A percentile compares a stretch with the other conserved stretches of the same genome.
phyloP scores from a whole-genome alignment of 2,888 invertebrate genomes.

The Chydorus sphaericus region DNA sequence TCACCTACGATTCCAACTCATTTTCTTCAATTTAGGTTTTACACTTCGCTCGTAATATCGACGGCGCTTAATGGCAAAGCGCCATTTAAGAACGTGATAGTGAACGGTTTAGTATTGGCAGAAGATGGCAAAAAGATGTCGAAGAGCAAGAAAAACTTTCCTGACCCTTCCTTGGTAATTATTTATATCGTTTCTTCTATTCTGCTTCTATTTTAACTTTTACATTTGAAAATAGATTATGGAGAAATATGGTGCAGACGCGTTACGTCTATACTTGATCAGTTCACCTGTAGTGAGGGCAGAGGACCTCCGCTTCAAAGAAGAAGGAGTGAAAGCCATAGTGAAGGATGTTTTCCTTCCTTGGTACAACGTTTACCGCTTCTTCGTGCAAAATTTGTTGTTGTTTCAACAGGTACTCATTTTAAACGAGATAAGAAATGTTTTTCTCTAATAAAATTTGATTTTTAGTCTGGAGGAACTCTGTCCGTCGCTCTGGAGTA shows the following conservation, averaged over 20 bases:
- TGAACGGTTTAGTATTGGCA: constrained; percentile 87
- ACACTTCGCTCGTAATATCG: constrained; percentile 90
- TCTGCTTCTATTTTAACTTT: background rate
- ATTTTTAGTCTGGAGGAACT: constrained; percentile 29
- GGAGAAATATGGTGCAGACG: constrained; percentile 90
- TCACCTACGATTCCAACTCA: too few relatives aligned
- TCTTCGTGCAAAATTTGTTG: constrained; percentile 84
- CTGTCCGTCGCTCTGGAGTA: constrained; percentile 30
- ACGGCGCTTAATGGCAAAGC: constrained; percentile 90
- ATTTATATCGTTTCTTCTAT: background rate
- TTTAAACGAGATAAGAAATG: background rate
- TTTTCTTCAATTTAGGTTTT: constrained; percentile 50
- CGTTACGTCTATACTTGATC: constrained; percentile 83
- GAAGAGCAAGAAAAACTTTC: constrained; percentile 96
- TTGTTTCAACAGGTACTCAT: constrained; percentile 46
- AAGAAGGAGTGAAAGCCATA: constrained; percentile 89
- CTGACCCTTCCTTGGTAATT: constrained; percentile 70
- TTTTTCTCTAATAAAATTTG: too few relatives aligned
- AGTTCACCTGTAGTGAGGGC: constrained; percentile 97
- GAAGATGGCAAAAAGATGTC: constrained; percentile 99
- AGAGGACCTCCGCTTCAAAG: constrained; percentile 89
- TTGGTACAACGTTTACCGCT: constrained; percentile 88
- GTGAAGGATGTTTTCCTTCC: constrained; percentile 96
- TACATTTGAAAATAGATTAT: constrained; percentile 38
- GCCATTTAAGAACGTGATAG: constrained; percentile 94